phyloP scores from a whole-genome alignment of 2,888 invertebrate genomes.

The Chaitophorus viminalis region DNA sequence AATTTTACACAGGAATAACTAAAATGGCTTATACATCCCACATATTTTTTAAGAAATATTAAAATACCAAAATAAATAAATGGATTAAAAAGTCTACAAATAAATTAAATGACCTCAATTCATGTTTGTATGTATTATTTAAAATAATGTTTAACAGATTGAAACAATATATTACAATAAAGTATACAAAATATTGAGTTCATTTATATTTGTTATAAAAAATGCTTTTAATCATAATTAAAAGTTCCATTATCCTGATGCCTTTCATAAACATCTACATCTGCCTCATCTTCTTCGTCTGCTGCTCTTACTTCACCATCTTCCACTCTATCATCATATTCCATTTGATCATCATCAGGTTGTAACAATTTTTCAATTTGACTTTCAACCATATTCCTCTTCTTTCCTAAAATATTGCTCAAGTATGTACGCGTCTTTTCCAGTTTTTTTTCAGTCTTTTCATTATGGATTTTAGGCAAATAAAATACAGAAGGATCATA shows the following conservation, averaged over 20 bases:
- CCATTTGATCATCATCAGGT: constrained; percentile 64
- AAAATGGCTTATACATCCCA: constrained; percentile 20
- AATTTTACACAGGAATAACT: constrained; percentile 9
- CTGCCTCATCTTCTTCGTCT: constrained; percentile 63
- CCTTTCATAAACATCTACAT: constrained; percentile 56
- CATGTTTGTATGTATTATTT: constrained; percentile 33
- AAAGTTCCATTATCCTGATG: constrained; percentile 55
- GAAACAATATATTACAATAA: constrained; percentile 49
- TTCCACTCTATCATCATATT: constrained; percentile 65
- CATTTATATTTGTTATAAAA: constrained; percentile 19
- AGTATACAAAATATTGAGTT: constrained; percentile 46
- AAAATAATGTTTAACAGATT: constrained; percentile 18
- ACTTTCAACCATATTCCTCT: constrained; percentile 73
- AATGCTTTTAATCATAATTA: constrained; percentile 46
- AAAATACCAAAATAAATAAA: constrained; percentile 58
- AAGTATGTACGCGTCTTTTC: constrained; percentile 64
- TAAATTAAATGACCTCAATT: constrained; percentile 50
- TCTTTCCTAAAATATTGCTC: constrained; percentile 74
- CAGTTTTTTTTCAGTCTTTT: constrained; percentile 76
- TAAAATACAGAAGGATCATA: constrained; percentile 88
- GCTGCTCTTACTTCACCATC: constrained; percentile 63
- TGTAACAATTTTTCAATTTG: constrained; percentile 75
- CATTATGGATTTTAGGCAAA: constrained; percentile 82
- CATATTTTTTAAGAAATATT: constrained; percentile 24
- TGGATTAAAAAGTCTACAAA: constrained; percentile 41